Conservation (phyloP, 2,113 vertebrate genomes). For the Parus major region DNA sequence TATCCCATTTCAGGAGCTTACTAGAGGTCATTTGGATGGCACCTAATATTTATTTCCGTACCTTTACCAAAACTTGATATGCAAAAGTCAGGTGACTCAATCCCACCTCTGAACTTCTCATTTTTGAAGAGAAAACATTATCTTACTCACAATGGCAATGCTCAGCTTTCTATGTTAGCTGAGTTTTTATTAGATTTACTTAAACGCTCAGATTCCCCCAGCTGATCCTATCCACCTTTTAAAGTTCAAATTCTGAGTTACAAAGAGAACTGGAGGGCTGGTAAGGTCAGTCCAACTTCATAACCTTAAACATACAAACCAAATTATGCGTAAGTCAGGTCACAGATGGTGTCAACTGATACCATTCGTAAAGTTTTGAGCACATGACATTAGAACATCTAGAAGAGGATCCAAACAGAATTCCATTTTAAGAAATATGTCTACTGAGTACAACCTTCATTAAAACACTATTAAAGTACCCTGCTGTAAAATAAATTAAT, state of each 20-base stretch:
- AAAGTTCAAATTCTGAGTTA: not conserved
- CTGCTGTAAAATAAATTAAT: not conserved
- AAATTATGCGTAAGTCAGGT: not conserved
- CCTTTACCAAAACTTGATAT: not conserved
- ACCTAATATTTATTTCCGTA: not conserved
- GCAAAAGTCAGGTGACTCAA: not conserved
- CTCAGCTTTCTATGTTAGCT: not conserved
- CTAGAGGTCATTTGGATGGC: not conserved
- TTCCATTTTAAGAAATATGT: not conserved
- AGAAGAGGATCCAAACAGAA: not conserved
- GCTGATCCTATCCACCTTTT: not conserved
- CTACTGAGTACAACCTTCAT: not conserved
- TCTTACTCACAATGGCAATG: not conserved
- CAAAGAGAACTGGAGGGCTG: not conserved
- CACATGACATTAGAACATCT: not conserved
- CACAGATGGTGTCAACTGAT: not conserved
- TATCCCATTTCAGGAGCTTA: not conserved
- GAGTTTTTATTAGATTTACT: not conserved
- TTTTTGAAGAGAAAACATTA: not conserved
- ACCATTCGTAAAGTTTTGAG: not conserved
- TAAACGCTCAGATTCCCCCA: not conserved
- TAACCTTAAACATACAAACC: not conserved
- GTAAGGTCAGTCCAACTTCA: not conserved
- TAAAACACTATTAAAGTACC: not conserved
- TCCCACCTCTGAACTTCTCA: not conserved